These are phyloP conservation scores for Drosophila trapezifrons DNA, from an alignment of 1,140 invertebrate species.

Conservation along the genomic window DNA sequence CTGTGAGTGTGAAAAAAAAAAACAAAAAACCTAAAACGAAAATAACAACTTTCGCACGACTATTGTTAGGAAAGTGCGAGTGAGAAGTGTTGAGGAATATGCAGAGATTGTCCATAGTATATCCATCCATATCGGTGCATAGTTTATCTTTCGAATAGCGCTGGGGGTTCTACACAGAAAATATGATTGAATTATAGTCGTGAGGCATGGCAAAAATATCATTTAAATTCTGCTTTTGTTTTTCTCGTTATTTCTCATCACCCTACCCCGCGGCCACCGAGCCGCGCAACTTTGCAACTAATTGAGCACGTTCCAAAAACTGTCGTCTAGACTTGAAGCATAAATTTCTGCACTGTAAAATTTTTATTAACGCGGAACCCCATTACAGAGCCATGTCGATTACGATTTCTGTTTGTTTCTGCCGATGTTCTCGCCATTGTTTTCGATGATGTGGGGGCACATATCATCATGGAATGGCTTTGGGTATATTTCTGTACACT, in stretches of 20 bases:
- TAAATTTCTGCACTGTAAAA: constrained; percentile 77
- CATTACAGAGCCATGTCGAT: constrained; percentile 60
- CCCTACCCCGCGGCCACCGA: too few relatives aligned
- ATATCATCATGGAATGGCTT: constrained; percentile 34
- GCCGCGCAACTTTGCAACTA: constrained; percentile 42
- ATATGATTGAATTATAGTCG: constrained; percentile 61
- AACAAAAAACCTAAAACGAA: constrained; percentile 46
- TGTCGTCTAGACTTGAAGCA: constrained; percentile 80
- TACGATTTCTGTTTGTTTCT: constrained; percentile 31
- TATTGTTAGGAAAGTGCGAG: not conserved
- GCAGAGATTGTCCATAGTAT: constrained; percentile 30
- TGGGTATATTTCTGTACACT: constrained; percentile 11
- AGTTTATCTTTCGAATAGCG: constrained; percentile 18
- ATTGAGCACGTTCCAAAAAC: constrained; percentile 79
- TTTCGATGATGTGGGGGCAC: constrained; percentile 6
- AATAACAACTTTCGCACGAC: constrained; percentile 65
- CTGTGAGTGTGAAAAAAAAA: constrained; percentile 59
- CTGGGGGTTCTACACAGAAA: constrained; percentile 29
- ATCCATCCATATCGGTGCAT: constrained; percentile 37
- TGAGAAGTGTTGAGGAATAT: not conserved
- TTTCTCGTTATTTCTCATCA: constrained; percentile 11
- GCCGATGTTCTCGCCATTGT: constrained; percentile 18
- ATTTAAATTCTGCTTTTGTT: constrained; percentile 56
- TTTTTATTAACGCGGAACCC: constrained; percentile 75
- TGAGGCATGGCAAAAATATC: constrained; percentile 40